phyloP scores from a whole-genome alignment of 2,797 vertebrate species.

The Squalus acanthias region DNA sequence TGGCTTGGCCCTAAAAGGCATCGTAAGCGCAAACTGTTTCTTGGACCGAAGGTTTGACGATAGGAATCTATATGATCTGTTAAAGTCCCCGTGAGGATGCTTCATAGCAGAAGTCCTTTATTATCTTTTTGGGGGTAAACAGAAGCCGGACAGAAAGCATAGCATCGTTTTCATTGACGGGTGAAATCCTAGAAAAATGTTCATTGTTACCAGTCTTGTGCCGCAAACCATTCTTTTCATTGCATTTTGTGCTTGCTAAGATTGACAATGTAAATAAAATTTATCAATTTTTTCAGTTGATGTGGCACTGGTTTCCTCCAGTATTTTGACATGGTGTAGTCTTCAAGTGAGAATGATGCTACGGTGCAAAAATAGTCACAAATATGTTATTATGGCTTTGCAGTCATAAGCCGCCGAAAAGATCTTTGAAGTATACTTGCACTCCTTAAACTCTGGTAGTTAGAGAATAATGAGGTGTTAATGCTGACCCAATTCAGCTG shows the following conservation, averaged over 20 bases:
- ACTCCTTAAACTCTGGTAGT: not conserved
- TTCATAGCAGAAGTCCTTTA: not conserved
- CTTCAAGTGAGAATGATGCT: not conserved
- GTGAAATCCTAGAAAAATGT: not conserved
- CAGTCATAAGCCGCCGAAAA: not conserved
- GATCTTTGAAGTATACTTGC: not conserved
- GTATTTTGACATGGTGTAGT: not conserved
- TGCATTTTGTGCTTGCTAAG: not conserved
- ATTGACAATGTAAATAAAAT: not conserved
- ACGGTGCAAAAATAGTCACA: not conserved
- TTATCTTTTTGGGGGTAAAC: not conserved
- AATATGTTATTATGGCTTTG: not conserved
- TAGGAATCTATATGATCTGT: not conserved
- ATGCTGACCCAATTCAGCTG: not conserved
- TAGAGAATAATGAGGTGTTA: slow-evolving; percentile 28
- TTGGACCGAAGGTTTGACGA: not conserved
- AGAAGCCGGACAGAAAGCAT: not conserved
- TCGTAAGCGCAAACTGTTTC: not conserved
- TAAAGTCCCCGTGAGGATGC: not conserved
- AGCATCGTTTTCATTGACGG: not conserved
- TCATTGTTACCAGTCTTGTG: not conserved
- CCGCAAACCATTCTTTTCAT: not conserved
- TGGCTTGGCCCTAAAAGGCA: not conserved
- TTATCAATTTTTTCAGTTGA: not conserved
- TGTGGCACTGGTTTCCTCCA: not conserved